Percentiles rank a stretch among this genome's conserved stretches.
phyloP scores from a whole-genome alignment of 2,888 invertebrate genomes.

The Taenaris catops region DNA sequence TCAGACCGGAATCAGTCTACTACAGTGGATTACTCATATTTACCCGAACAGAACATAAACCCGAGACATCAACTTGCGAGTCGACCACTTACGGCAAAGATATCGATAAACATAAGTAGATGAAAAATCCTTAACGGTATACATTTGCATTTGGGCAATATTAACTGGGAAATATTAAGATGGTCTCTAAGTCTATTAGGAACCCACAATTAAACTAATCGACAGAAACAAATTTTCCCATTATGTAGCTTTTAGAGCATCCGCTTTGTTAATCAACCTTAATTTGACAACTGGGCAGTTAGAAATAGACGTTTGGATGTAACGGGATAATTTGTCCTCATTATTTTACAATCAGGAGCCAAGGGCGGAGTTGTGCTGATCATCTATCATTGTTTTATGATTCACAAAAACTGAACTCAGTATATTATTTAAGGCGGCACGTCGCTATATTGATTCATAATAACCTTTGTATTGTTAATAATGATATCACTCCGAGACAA shows the following conservation, averaged over 20 bases:
- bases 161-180: too few species aligned
- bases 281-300: constrained; percentile 30
- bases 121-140: too few species aligned
- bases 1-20: too few species aligned
- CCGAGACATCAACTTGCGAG: too few species aligned
- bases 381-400: constrained; percentile 49
- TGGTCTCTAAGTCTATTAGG: constrained; percentile 1
- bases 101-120: too few species aligned
- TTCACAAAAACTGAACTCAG: constrained; percentile 17
- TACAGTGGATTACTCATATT: too few species aligned
- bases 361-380: constrained; percentile 38
- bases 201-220: constrained; percentile 10
- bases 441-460: too few species aligned
- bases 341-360: constrained; percentile 45
- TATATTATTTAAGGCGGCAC: constrained; percentile 5
- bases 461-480: too few species aligned
- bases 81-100: too few species aligned
- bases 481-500: too few species aligned
- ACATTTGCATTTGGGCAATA: too few species aligned
- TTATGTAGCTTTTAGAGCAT: constrained; percentile 23
- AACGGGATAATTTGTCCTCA: constrained; percentile 54
- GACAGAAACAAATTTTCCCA: constrained; percentile 20
- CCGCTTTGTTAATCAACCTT: constrained; percentile 22
- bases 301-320: constrained; percentile 31
- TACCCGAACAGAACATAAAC: too few species aligned